phyloP scores from a whole-genome alignment of 2,113 vertebrate species.

The Neolamprologus devosi region DNA sequence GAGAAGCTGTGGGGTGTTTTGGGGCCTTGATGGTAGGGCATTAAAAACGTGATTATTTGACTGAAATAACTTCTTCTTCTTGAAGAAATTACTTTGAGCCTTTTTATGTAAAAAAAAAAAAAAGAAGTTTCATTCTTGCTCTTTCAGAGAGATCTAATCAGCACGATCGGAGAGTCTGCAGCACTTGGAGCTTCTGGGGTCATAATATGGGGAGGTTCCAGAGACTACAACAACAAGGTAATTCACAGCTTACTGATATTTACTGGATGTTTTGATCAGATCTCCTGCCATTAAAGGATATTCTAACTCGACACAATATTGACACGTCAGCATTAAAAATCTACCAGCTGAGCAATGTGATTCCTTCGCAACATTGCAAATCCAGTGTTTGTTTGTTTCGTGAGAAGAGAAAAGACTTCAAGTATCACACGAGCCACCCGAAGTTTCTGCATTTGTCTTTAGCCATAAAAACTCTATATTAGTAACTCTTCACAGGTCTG shows the following conservation, averaged over 20 bases:
- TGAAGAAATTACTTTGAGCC: background rate
- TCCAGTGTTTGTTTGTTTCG: background rate
- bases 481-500: background rate
- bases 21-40: background rate
- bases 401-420: background rate
- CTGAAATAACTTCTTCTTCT: background rate
- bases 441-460: background rate
- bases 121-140: background rate
- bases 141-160: conserved; percentile 80
- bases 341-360: background rate
- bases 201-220: conserved; percentile 84
- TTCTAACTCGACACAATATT: background rate
- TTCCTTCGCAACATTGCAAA: background rate
- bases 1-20: background rate
- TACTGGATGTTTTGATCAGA: background rate
- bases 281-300: background rate
- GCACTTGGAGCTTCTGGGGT: conserved; percentile 86
- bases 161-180: conserved; percentile 85
- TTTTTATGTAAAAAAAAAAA: background rate
- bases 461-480: background rate
- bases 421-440: background rate
- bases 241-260: background rate
- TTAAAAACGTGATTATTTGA: background rate
- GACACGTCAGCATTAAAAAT: background rate
- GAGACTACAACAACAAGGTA: conserved; percentile 78